Base-by-base conservation (phyloP, 2,888 invertebrate species). In the Agrochola macilenta region DNA sequence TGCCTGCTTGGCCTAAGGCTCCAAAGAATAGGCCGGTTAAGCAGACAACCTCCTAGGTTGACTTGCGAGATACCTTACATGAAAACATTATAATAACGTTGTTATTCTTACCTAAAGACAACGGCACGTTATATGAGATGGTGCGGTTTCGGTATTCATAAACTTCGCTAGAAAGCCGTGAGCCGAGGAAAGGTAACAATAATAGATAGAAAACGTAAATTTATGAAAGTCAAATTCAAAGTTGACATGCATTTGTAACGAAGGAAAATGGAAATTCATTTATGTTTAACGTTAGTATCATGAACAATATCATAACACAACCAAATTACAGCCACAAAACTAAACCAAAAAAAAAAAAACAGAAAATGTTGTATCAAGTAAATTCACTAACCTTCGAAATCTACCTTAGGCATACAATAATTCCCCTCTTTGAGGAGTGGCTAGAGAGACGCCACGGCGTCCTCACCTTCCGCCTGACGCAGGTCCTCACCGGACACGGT, bases 191-290 rank as follows among this genome's bases (percentile, higher is more conserved):
- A 82, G 54, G 63, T 69, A 43, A 58, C 26, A 63, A 35, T 46
- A 57, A 43, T 39, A 52, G 0, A 39, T 49, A 76, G 81, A 81
- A 79, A 79, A 68, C 1, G 66, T 68, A 79, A 64, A 30, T 49
- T 72, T 39, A 73, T 57, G 78, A 64, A 81, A 79, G 79, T 66
- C 5, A 54, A 65, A 60, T 72, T 60, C 57, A 72, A 78, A 65
- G 58, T 49, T 52, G 76, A 43, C 3, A 17, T 23, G 52, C 43
- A 61, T 12, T 43, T 35, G n/a, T 54, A 26, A 26, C n/a, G 9
- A 78, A 26, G 35, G n/a, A 60, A 60, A 43, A 46, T 26, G 26
- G 4, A 12, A 20, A 20, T 11, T 0, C 5, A 39, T 65, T 43
- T 65, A 52, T 54, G 8, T 23, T 23, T 54, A 23, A 23, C 52